phyloP scores from a whole-genome alignment of 2,888 invertebrate genomes.

The Acronicta aceris region DNA sequence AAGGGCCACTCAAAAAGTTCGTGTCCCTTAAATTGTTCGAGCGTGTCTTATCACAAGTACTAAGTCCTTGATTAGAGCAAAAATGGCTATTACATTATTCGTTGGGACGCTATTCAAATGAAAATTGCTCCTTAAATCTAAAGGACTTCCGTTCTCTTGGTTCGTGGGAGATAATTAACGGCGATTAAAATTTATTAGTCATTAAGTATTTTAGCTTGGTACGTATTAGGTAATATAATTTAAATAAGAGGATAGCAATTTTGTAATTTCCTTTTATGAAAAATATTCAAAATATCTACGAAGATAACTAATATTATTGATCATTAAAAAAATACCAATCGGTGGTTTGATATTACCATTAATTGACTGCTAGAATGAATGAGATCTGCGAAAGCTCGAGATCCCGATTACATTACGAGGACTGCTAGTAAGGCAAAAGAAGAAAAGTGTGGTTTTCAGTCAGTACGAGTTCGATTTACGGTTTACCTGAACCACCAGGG shows the following conservation, averaged over 20 bases:
- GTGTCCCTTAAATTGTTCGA: slow-evolving; percentile 62
- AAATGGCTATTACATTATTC: slow-evolving; percentile 62
- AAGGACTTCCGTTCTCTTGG: slow-evolving; percentile 33
- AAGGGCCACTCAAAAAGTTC: slow-evolving; percentile 62
- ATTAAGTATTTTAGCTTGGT: slow-evolving; percentile 18
- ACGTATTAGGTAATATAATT: background rate
- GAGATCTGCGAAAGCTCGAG: no score
- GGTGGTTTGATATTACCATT: no score
- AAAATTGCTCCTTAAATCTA: slow-evolving; percentile 41
- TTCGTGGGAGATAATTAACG: slow-evolving; percentile 33
- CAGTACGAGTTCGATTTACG: no score
- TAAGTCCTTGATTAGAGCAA: slow-evolving; percentile 69
- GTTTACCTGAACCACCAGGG: no score
- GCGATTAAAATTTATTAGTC: slow-evolving; percentile 35
- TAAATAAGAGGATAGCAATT: background rate
- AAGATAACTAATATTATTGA: no score
- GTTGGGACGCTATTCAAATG: slow-evolving; percentile 43
- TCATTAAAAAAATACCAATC: no score
- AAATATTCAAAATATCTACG: no score
- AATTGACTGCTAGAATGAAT: no score
- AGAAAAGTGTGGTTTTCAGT: no score
- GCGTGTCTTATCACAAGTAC: slow-evolving; percentile 76
- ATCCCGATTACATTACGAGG: no score
- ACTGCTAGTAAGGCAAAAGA: no score
- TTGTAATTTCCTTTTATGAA: no score